Base-by-base conservation (phyloP, 37 sponge, comb jelly and placozoan genomes). In the Ianthella basta region DNA sequence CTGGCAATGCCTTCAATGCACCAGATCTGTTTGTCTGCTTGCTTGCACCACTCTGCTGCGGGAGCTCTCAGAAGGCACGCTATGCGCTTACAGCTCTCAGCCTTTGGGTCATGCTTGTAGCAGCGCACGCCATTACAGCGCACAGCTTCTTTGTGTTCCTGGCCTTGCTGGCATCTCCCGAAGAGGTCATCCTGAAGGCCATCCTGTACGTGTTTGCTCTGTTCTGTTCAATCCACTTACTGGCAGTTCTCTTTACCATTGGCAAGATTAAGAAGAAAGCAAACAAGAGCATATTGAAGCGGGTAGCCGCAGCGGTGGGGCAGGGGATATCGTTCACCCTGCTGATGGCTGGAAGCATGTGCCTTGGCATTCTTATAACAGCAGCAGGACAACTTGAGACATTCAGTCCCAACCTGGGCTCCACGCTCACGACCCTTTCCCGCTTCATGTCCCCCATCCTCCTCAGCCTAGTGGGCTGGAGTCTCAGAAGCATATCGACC, bases 391-490 rank as follows among this genome's bases (percentile, higher is more conserved):
- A 70, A 34, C 72, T 70, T 2, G 72, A 70, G 21, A 21, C 72
- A 70, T 70, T 70, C 29, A 21, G 36, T 5, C 33, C 72, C 32
- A 70, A 70, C 29, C 20, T 21, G 30, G 36, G 30, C 15, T 70
- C 72, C 4, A 70, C 72, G 5, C 36, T 35, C 33, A 5, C 32
- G 4, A 70, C 36, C 72, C 21, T 70, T 6, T 21, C 32, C 15
- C 32, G 72, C 20, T 70, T 70, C 36, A 70, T 70, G n/a, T 70
- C 72, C 12, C 72, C 72, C 29, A 29, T 70, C 29, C 21, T 70
- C 8, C 37, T 70, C 21, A 33, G 72, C 20, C 8, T 29, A 12
- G 72, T 34, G 33, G 72, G 72, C 21, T 70, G 72, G 72, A 34
- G 72, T 33, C 20, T 70, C 37, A 70, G 15, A 4, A 70, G 33